Evolutionary conservation across 2,888 invertebrate species (phyloP), one percentile per base, ranked within the genome.

Genomic region (Apamea epomidion): DNA sequence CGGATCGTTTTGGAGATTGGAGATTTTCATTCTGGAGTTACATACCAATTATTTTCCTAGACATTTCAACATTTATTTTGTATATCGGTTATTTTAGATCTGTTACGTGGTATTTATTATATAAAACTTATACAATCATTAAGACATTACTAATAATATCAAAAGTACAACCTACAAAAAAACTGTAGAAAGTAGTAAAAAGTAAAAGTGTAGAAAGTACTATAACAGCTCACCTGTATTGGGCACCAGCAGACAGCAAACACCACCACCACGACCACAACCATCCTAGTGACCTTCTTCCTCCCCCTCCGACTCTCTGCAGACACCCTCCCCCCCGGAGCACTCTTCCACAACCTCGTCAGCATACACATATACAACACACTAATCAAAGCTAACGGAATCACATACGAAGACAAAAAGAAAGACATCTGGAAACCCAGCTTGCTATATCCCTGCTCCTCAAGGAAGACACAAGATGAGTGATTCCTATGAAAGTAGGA

Each of bases 161-260:
- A 29, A n/a, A 64, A 64, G 0, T 29, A 7, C 0, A 12, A 42
- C 12, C 6, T 7, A 45, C 12, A 45, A 4, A 7, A 2, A 62
- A 14, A 12, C 2, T 0, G 4, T 51, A 51, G 51, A 18, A 51
- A 51, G 25, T 5, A 58, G 5, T 7, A 51, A 5, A 42, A 58
- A 25, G 6, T 7, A 21, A 62, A n/a, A 25, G 10, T 58, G 5
- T 32, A 16, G 8, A 71, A 54, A 54, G 54, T 25, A 42, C 7
- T 60, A 69, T n/a, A 42, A 25, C n/a, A 48, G 7, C 95, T 97
- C 91, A 99, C 98, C 97, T 99, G 99, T 92, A 99, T 98, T 48
- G 99, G 99, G 91, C 98, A 98, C 99, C 99, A 99, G 96, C 99
- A 99, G 67, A 99, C 97, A 37, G 99, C 99, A 95, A 99, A 99